Evolutionary conservation across 2,888 invertebrate genomes (phyloP), one percentile per base, ranked within the genome.

Genomic region (Heterodera filipjevi): DNA sequence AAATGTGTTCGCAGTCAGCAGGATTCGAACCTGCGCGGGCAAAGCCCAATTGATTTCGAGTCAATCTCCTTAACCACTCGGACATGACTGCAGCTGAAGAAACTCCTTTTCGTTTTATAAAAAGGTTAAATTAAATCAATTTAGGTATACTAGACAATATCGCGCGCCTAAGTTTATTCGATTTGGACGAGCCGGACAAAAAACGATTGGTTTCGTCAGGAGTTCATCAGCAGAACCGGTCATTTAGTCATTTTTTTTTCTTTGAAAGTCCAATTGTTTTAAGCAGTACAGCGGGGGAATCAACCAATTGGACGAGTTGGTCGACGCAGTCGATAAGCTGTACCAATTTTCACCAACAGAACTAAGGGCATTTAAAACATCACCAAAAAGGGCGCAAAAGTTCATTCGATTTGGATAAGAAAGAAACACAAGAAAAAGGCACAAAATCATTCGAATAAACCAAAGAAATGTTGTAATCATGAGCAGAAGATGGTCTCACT

Each of bases 1-100:
- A 75, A 75, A 75, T 3, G 10, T 19, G 30, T 77, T 78, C 78
- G 78, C 78, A 76, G 78, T 73, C 78, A 70, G 86, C 87, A 87
- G 86, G 86, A 86, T 86, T 88, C 86, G 87, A 87, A 86, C 85
- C 85, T 86, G 82, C 86, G 86, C 86, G 86, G 84, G 84, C 87
- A 85, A 79, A 87, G 87, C 86, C 87, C 87, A 87, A 85, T 79
- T 79, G 79, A 79, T 80, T 78, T 80, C 76, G 70, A 80, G 78
- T 80, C 80, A 80, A 79, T 80, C 76, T 79, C 79, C 78, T 79
- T 79, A 79, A 79, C 79, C 79, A 79, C 79, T 79, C 79, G 79
- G 77, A 80, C 80, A 80, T 68, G 75, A 75, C 75, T 68, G 75
- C 75, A 14, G 19, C 66, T 30, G 32, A 27, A 0, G 10, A n/a